Percentiles rank a stretch among this genome's conserved stretches.
These are phyloP conservation scores for Steatornis caripensis DNA, from an alignment of 2,113 vertebrate species.

Conservation along the genomic window DNA sequence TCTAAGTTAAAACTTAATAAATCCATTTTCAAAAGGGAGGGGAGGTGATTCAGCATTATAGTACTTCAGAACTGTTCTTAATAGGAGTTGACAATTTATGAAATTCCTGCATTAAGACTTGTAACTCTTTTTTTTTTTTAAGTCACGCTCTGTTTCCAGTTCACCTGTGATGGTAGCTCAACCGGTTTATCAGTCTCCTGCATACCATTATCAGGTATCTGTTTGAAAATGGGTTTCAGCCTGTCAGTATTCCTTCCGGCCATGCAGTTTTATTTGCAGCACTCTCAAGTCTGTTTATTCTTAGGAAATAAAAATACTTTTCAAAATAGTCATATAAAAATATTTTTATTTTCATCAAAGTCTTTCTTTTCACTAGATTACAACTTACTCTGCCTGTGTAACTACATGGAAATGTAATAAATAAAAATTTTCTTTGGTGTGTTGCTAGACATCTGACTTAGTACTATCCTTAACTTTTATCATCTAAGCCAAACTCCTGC, in stretches of 20 bases:
- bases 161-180: slow-evolving; percentile 74
- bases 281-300: neutral
- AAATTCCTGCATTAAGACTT: neutral
- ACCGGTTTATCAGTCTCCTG: slow-evolving; percentile 74
- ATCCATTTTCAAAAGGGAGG: neutral
- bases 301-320: neutral
- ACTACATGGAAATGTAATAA: neutral
- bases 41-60: neutral
- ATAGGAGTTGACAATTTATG: neutral
- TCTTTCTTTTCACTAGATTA: neutral
- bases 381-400: neutral
- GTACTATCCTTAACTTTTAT: neutral
- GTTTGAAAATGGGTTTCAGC: neutral
- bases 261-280: neutral
- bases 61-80: neutral
- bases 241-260: neutral
- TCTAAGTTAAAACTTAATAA: neutral
- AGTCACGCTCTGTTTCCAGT: slow-evolving; percentile 71
- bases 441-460: neutral
- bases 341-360: neutral
- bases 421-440: neutral
- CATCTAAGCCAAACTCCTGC: neutral
- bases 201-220: slow-evolving; percentile 77
- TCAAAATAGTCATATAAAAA: neutral
- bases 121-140: slow-evolving; percentile 4